A percentile compares a stretch with the other conserved stretches of the same genome.
Evolutionary conservation across 2,113 vertebrate genomes (phyloP).

Genomic region (Pelecanoides urinatrix): DNA sequence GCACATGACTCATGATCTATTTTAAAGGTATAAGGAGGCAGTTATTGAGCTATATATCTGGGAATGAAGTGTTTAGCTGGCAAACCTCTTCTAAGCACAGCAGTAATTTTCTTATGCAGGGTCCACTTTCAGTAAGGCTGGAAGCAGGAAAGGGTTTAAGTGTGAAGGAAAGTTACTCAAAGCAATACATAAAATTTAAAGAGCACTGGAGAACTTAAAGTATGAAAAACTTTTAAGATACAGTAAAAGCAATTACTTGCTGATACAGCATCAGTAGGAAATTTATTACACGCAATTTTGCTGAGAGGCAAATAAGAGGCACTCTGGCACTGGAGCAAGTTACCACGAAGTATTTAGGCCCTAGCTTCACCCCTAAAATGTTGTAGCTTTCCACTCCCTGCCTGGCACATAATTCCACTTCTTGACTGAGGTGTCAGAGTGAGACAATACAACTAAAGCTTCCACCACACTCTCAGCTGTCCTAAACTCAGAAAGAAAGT

Average conservation of each 20-base stretch:
- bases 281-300: neutral
- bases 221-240: constrained; percentile 49
- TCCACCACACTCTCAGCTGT: constrained; percentile 16
- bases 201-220: neutral
- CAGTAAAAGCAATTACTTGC: constrained; percentile 37
- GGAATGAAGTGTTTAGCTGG: neutral
- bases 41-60: neutral
- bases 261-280: constrained; percentile 20
- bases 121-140: neutral
- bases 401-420: neutral
- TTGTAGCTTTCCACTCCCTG: neutral
- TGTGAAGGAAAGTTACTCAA: constrained; percentile 2
- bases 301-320: neutral
- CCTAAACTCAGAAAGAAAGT: constrained; percentile 23
- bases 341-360: neutral
- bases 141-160: neutral
- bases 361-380: neutral
- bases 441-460: neutral
- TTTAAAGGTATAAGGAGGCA: neutral
- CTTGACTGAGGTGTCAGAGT: neutral
- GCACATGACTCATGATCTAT: neutral
- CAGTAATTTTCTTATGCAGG: constrained; percentile 2
- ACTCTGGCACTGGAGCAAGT: neutral
- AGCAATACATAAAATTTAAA: constrained; percentile 45
- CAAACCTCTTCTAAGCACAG: neutral